Evolutionary conservation across 2,797 vertebrate genomes (phyloP).

Genomic region (Sebastes nivosus): DNA sequence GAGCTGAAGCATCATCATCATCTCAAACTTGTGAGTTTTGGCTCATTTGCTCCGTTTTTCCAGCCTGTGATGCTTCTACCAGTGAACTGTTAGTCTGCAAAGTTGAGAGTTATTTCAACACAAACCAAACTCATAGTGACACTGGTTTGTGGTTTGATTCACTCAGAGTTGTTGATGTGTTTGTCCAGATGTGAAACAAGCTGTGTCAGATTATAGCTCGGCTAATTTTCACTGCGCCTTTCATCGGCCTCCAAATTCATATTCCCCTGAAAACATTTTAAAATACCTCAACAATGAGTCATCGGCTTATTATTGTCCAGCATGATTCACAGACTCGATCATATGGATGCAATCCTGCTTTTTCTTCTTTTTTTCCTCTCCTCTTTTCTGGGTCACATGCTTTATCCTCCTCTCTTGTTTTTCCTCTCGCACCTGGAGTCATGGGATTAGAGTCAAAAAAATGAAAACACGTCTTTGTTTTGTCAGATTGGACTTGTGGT

Average conservation of each 20-base stretch:
- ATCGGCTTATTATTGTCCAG: constrained; percentile 29
- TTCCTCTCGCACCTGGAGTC: constrained; percentile 15
- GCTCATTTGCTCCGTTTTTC: constrained; percentile 35
- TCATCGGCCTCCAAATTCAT: constrained; percentile 41
- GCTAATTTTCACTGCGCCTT: constrained; percentile 6
- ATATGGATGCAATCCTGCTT: constrained; percentile 35
- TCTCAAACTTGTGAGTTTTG: constrained; percentile 68
- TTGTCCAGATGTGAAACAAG: constrained; percentile 35
- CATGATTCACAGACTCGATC: constrained; percentile 31
- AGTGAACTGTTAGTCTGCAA: constrained; percentile 6
- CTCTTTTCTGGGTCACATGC: constrained; percentile 15
- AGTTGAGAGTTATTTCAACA: constrained; percentile 6
- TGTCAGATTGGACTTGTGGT: neutral
- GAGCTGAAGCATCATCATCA: constrained; percentile 34
- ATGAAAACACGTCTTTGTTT: neutral
- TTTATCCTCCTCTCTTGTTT: constrained; percentile 11
- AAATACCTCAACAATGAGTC: constrained; percentile 66
- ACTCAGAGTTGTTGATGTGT: constrained; percentile 6
- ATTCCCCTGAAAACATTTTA: constrained; percentile 47
- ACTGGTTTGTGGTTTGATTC: neutral
- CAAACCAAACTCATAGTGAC: neutral
- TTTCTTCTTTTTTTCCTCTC: neutral
- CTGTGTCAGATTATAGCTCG: neutral
- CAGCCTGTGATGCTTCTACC: neutral
- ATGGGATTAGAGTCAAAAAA: neutral